Base-by-base conservation (phyloP, 2,888 invertebrate genomes). In the Amphipyra berbera region DNA sequence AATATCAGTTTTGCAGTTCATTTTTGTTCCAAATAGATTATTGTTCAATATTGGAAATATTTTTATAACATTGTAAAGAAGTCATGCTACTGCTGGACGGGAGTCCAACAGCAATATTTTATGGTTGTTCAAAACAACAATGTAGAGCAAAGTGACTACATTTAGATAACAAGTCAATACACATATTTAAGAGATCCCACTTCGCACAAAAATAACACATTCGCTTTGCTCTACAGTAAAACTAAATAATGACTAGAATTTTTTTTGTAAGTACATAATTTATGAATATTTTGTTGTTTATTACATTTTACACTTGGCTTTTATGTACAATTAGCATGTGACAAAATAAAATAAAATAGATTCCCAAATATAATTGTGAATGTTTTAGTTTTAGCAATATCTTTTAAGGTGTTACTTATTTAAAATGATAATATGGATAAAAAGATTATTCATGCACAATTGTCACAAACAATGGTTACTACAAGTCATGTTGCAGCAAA, bases 141-240 rank as follows among this genome's bases (percentile, higher is more conserved):
- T 73, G 73, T 76, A 76, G 72, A 74, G 65, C 72, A 77, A 74
- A 77, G 71, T 63, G 66, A 68, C 46, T 48, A 55, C 33, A 54
- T 42, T 8, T 47, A 42, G 7, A 56, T 14, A 57, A 54, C 21
- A 48, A 10, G 7, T 56, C 2, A 37, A 57, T 37, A 61, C 58
- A 63, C 30, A 44, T n/a, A n/a, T 41, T 35, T n/a, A 48, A 13
- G 15, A 46, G 12, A 50, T 46, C 35, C 45, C 54, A 71, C 47
- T 73, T 76, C 71, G 76, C 76, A 58, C 12, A 49, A 47, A 37
- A 35, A 35, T 63, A 52, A 44, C 35, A 55, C 65, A 73, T 73
- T 78, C 78, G 78, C 78, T 73, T 70, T 70, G 73, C 66, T 76
- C 69, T 68, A 64, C 66, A 56, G 54, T 46, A 40, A 50, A 50